Base-by-base conservation (phyloP, 1,140 invertebrate genomes). In the Hestina assimilis region DNA sequence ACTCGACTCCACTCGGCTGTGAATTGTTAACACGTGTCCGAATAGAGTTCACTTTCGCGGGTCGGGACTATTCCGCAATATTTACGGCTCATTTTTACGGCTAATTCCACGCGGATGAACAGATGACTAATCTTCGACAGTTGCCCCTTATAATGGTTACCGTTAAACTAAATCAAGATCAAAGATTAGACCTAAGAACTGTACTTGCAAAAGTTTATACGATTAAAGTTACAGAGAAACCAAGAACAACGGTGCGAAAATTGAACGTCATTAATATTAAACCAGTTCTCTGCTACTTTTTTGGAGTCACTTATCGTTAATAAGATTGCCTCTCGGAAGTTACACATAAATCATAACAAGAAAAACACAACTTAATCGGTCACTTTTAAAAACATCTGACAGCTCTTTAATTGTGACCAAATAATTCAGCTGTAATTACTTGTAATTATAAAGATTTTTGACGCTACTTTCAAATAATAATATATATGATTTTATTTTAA, bases 21-120 rank as follows among this genome's bases (percentile, higher is more conserved):
- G 66, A 68, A 75, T 72, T 75, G 72, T 75, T 73, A 70, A 73
- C 70, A 73, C 59, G 50, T 54, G 53, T 57, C 47, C 58, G 42
- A 46, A 52, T 53, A 23, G 51, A 42, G 43, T 51, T 60, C 53
- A 42, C 52, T 50, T 50, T 42, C 60, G 50, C 31, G 57, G 42
- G 7, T 31, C 51, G 47, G 11, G n/a, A 14, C 33, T 24, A 21
- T 50, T 50, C 46, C 14, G 24, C 26, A 20, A 42, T 43, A 45
- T 48, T 57, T 48, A 15, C 26, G 35, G 23, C 40, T 11, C 17
- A 54, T 54, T 54, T 54, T 54, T 54, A 26, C 17, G 41, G 19
- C 21, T 42, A 42, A 38, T 14, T 38, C 33, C 14, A 38, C 33
- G 33, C 19, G 33, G 15, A 38, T 38, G 15, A 8, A 38, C 33